Evolutionary conservation across 2,888 invertebrate genomes (phyloP), one percentile per base, ranked within the genome.

Genomic region (Suillia variegata): DNA sequence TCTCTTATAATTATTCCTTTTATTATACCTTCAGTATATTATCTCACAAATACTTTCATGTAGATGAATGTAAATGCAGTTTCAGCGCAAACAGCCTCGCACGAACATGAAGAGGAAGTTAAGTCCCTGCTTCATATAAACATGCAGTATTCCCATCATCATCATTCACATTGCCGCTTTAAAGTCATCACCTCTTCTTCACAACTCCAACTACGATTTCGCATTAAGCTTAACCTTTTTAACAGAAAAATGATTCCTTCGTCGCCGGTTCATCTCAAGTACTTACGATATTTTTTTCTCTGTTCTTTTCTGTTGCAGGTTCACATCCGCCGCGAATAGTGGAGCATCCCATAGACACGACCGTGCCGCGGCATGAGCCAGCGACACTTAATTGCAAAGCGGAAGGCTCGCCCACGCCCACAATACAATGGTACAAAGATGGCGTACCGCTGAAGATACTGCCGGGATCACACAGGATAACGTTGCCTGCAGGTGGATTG

Each of bases 381-480:
- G 95, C 91, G 10, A 96, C 95, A 12, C 84, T 96, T 62, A 94
- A 94, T 84, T 96, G 96, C 83, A 90, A 93, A 71, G 95, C 94
- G 13, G 92, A 91, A 67, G 95, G 94, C 4, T 87, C 89, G 56
- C 92, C 92, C 10, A 81, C 87, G 65, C 94, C 94, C 6, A 86
- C 86, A 38, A 90, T 95, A 71, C 87, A 89, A 67, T 96, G 96
- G 96, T 94, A 89, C 84, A 88, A 89, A 75, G 89, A 87, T 74
- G 87, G 85, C 71, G 85, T 70, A 65, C 83, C 84, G 49, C 82
- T 87, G 58, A 81, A 86, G 71, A 86, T 88, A 49, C 87, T 88
- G 69, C 86, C 88, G 51, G 82, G 82, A 55, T 84, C 88, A 1
- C 92, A 94, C 76, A 86, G 93, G 71, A 91, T 93, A 73, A 76